phyloP scores from a whole-genome alignment of 2,888 invertebrate species.

The Thera britannica region DNA sequence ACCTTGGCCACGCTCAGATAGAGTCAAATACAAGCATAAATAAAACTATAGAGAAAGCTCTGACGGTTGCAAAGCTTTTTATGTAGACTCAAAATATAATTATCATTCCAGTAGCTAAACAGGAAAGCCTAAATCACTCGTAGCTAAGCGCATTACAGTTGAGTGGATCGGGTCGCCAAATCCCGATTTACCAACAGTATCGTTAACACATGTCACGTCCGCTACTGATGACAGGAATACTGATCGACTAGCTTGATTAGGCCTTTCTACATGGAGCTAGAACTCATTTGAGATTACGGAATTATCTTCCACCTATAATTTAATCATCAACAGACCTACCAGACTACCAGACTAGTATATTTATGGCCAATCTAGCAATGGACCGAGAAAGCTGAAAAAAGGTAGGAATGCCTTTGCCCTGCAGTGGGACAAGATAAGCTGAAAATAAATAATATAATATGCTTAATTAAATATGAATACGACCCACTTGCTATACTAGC shows the following conservation, averaged over 20 bases:
- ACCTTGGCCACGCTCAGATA: background rate
- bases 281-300: background rate
- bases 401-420: too few relatives aligned
- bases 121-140: slow-evolving; percentile 31
- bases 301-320: too few relatives aligned
- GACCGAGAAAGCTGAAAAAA: too few relatives aligned
- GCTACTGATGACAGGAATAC: slow-evolving; percentile 28
- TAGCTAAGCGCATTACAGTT: slow-evolving; percentile 13
- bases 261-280: slow-evolving; percentile 5
- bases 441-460: too few relatives aligned
- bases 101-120: slow-evolving; percentile 20
- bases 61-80: background rate
- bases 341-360: too few relatives aligned
- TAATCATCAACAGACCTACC: too few relatives aligned
- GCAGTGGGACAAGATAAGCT: too few relatives aligned
- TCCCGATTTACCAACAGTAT: slow-evolving; percentile 22
- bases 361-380: too few relatives aligned
- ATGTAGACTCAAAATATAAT: background rate
- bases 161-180: slow-evolving; percentile 30
- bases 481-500: too few relatives aligned
- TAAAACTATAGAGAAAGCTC: background rate
- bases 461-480: too few relatives aligned
- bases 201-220: slow-evolving; percentile 26
- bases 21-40: background rate
- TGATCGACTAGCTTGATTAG: slow-evolving; percentile 13